These are phyloP conservation scores for Acipenser ruthenus DNA, from an alignment of 2,797 vertebrate genomes.

Conservation along the genomic window DNA sequence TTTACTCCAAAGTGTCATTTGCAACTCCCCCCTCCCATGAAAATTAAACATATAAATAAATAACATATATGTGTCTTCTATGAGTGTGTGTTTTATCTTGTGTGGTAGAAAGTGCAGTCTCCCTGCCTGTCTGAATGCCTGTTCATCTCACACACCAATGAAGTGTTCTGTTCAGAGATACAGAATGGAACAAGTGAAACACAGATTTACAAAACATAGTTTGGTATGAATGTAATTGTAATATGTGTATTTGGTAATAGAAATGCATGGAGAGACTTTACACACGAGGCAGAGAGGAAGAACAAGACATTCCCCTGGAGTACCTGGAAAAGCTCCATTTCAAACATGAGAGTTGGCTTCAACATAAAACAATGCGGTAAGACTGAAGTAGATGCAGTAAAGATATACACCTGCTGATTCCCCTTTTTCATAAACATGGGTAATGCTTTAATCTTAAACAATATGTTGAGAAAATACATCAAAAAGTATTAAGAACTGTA, in stretches of 20 bases:
- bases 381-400: constrained; percentile 19
- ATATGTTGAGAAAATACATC: background rate
- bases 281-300: constrained; percentile 75
- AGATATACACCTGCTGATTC: background rate
- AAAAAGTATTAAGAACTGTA: background rate
- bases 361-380: constrained; percentile 79
- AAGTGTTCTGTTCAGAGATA: no score
- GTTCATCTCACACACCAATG: no score
- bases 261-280: constrained; percentile 77
- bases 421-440: background rate
- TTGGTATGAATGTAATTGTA: background rate
- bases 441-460: background rate
- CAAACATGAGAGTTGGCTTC: constrained; percentile 89
- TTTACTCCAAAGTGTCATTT: no score
- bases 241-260: constrained; percentile 60
- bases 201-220: constrained; percentile 8
- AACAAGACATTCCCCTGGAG: constrained; percentile 81
- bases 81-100: no score
- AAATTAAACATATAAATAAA: no score
- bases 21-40: no score
- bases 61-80: no score
- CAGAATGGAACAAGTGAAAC: background rate
- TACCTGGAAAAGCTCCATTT: constrained; percentile 88
- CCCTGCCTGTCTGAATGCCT: no score
- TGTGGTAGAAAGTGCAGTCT: no score